Percentiles rank a stretch among this genome's conserved stretches.
phyloP scores from a whole-genome alignment of 2,888 invertebrate species.

The Altica lythri region DNA sequence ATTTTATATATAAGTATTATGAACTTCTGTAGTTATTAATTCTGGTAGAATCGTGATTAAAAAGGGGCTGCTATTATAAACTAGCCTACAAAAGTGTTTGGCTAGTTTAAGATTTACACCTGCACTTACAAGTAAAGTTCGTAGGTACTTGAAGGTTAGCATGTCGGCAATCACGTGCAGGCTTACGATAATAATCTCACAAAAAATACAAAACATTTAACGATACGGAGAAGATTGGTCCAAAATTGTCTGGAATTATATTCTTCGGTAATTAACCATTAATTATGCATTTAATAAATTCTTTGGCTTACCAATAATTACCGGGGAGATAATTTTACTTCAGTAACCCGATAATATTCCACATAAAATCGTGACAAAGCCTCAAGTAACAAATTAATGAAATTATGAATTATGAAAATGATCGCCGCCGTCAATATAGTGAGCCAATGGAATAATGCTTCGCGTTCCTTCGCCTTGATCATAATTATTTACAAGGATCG shows the following conservation, averaged over 20 bases:
- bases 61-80: too few relatives aligned
- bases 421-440: conserved; percentile 55
- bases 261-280: conserved; percentile 54
- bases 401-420: conserved; percentile 62
- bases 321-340: conserved; percentile 54
- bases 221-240: conserved; percentile 30
- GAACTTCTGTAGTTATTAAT: too few relatives aligned
- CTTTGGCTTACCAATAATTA: conserved; percentile 57
- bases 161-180: conserved; percentile 19
- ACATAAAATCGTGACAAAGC: conserved; percentile 61
- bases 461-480: conserved; percentile 22
- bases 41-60: too few relatives aligned
- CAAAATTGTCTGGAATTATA: conserved; percentile 36
- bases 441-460: conserved; percentile 41
- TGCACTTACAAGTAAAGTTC: conserved; percentile 15
- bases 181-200: conserved; percentile 25
- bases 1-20: too few relatives aligned
- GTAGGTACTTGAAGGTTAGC: conserved; percentile 19
- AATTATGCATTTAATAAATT: conserved; percentile 59
- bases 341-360: conserved; percentile 58
- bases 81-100: too few relatives aligned
- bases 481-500: conserved; percentile 41
- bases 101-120: conserved; percentile 12
- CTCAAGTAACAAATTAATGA: conserved; percentile 60
- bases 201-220: conserved; percentile 25